Evolutionary conservation across 2,888 invertebrate genomes (phyloP).

Genomic region (Xiphydria camelus): DNA sequence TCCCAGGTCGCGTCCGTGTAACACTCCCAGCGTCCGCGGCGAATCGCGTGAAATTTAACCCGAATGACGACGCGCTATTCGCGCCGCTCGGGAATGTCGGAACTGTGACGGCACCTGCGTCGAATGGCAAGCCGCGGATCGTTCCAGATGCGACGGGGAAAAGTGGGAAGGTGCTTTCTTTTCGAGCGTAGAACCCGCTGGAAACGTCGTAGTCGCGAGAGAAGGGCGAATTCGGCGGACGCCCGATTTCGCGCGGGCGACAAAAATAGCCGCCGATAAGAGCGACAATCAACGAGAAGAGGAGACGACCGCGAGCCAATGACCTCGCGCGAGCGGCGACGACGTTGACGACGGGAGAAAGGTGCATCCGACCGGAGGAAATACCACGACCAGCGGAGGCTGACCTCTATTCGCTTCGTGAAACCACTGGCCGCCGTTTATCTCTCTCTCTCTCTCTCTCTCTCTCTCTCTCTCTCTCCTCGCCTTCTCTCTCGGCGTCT

Average conservation of each 20-base stretch:
- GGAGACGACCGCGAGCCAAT: constrained; percentile 24
- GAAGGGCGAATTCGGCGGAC: no score
- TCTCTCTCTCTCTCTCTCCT: not conserved
- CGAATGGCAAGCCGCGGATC: constrained; percentile 13
- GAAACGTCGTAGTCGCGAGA: constrained; percentile 11
- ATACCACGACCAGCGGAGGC: constrained; percentile 24
- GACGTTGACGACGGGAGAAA: constrained; percentile 28
- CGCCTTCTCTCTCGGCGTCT: not conserved
- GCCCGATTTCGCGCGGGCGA: not conserved
- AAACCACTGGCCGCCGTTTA: constrained; percentile 17
- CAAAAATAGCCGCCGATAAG: constrained; percentile 3
- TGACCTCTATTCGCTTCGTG: constrained; percentile 35
- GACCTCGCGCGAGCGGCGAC: constrained; percentile 29
- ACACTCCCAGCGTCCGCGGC: no score
- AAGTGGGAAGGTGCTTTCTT: constrained; percentile 10
- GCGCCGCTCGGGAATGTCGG: no score
- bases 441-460: not conserved
- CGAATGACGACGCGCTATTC: no score
- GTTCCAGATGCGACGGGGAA: constrained; percentile 22
- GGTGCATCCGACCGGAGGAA: constrained; percentile 32
- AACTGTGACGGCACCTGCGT: constrained; percentile 18
- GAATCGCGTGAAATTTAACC: constrained; percentile 11
- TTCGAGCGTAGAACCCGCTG: no score
- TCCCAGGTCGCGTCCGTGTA: no score
- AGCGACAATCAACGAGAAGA: constrained; percentile 12